phyloP scores from a whole-genome alignment of 2,797 vertebrate genomes.

The Atherinosoma microstoma region DNA sequence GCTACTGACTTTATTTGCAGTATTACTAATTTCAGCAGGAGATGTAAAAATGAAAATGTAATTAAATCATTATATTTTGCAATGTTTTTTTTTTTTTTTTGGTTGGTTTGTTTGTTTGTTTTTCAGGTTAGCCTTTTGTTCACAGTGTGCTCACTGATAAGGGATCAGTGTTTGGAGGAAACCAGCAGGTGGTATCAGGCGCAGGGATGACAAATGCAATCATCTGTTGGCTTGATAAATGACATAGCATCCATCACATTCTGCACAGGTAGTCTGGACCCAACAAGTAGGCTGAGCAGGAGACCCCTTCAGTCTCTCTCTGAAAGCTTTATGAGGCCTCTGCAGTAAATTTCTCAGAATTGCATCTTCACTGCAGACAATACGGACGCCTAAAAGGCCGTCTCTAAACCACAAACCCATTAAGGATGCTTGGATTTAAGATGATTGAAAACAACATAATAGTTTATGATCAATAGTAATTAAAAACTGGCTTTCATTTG shows the following conservation, averaged over 20 bases:
- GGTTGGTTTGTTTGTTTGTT: background rate
- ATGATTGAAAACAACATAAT: slow-evolving; percentile 11
- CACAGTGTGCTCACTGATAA: background rate
- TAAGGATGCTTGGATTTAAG: slow-evolving; percentile 10
- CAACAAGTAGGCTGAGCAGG: slow-evolving; percentile 9
- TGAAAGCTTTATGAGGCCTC: slow-evolving; percentile 49
- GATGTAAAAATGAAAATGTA: slow-evolving; percentile 7
- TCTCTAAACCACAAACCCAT: slow-evolving; percentile 39
- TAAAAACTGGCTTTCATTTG: slow-evolving; percentile 29
- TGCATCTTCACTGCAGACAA: slow-evolving; percentile 20
- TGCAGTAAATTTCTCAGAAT: slow-evolving; percentile 55
- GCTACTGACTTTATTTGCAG: no score
- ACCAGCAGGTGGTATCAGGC: slow-evolving; percentile 27
- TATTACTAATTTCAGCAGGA: background rate
- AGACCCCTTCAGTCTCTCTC: slow-evolving; percentile 23
- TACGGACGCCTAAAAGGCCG: slow-evolving; percentile 17
- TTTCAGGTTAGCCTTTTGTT: background rate
- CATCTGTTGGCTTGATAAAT: slow-evolving; percentile 64
- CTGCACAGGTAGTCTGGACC: slow-evolving; percentile 37
- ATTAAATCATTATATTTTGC: background rate
- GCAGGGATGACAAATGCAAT: slow-evolving; percentile 38
- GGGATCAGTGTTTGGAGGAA: slow-evolving; percentile 17
- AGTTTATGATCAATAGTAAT: slow-evolving; percentile 44
- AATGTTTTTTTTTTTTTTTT: background rate
- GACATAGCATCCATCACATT: slow-evolving; percentile 64